A percentile compares a stretch with the other conserved stretches of the same genome.
These are phyloP conservation scores for Drosophila bocqueti DNA, from an alignment of 1,140 invertebrate genomes.

Conservation along the genomic window DNA sequence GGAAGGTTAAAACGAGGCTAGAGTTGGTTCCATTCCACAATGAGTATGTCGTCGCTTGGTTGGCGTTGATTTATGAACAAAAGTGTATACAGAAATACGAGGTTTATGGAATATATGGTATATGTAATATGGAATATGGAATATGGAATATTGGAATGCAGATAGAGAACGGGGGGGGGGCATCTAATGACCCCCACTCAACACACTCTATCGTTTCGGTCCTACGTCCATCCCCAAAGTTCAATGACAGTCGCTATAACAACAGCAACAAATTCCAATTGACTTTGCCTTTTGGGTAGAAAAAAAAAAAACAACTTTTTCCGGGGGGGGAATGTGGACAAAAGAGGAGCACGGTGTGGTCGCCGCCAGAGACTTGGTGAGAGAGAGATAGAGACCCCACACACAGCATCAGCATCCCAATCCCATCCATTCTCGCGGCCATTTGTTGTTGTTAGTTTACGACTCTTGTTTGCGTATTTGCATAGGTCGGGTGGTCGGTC, in stretches of 20 bases:
- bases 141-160: background rate
- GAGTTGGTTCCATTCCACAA: constrained; percentile 32
- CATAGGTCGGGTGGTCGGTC: constrained; percentile 52
- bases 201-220: background rate
- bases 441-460: constrained; percentile 66
- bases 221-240: constrained; percentile 46
- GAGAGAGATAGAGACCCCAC: constrained; percentile 35
- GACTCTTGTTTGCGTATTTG: constrained; percentile 64
- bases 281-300: constrained; percentile 31
- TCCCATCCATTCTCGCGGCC: constrained; percentile 31
- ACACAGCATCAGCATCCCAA: constrained; percentile 20
- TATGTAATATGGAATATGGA: background rate
- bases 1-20: constrained; percentile 33
- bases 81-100: constrained; percentile 28
- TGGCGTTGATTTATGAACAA: constrained; percentile 41
- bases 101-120: background rate
- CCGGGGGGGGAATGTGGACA: background rate
- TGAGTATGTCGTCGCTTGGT: constrained; percentile 31
- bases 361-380: background rate
- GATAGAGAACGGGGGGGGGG: no score
- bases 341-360: background rate
- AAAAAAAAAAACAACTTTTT: background rate
- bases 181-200: constrained; percentile 8
- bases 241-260: constrained; percentile 66
- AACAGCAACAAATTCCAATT: constrained; percentile 60